Evolutionary conservation across 1,140 invertebrate genomes (phyloP).

Genomic region (Drosophila obscura): DNA sequence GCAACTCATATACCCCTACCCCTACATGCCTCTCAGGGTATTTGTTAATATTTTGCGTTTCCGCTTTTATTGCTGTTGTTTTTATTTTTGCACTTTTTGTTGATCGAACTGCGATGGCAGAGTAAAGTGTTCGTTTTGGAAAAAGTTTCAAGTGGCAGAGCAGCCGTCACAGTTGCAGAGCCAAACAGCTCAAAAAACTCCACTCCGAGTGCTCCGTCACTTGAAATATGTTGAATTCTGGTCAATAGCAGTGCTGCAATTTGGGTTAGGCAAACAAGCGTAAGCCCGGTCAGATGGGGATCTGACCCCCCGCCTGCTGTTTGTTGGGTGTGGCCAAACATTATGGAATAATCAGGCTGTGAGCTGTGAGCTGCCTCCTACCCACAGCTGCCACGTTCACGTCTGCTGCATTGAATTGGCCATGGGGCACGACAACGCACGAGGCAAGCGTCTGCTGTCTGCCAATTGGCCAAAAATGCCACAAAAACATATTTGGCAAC

Average conservation of each 20-base stretch:
- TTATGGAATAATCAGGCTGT: slow-evolving; percentile 74
- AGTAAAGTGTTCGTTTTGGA: slow-evolving; percentile 51
- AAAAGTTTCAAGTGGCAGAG: slow-evolving; percentile 64
- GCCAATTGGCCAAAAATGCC: slow-evolving; percentile 78
- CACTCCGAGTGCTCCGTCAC: slow-evolving; percentile 21
- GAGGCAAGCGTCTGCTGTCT: slow-evolving; percentile 19
- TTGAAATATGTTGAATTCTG: slow-evolving; percentile 69
- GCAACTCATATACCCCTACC: no score
- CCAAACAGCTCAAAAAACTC: no score
- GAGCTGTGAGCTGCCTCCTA: slow-evolving; percentile 19
- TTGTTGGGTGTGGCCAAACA: slow-evolving; percentile 55
- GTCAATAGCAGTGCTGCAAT: slow-evolving; percentile 71
- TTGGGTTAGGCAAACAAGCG: slow-evolving; percentile 74
- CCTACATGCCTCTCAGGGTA: background rate
- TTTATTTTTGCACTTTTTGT: slow-evolving; percentile 46
- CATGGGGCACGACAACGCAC: slow-evolving; percentile 24
- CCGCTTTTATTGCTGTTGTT: slow-evolving; percentile 39
- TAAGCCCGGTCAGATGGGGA: slow-evolving; percentile 24
- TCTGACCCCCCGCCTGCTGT: background rate
- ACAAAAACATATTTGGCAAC: slow-evolving; percentile 79
- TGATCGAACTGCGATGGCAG: slow-evolving; percentile 64
- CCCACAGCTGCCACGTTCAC: slow-evolving; percentile 27
- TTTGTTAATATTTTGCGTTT: background rate
- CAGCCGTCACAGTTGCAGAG: slow-evolving; percentile 34
- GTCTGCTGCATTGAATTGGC: slow-evolving; percentile 68